Percentiles rank a stretch among this genome's conserved stretches.
phyloP scores from a whole-genome alignment of 2,113 vertebrate genomes.

The Phrynosoma blainvillii region DNA sequence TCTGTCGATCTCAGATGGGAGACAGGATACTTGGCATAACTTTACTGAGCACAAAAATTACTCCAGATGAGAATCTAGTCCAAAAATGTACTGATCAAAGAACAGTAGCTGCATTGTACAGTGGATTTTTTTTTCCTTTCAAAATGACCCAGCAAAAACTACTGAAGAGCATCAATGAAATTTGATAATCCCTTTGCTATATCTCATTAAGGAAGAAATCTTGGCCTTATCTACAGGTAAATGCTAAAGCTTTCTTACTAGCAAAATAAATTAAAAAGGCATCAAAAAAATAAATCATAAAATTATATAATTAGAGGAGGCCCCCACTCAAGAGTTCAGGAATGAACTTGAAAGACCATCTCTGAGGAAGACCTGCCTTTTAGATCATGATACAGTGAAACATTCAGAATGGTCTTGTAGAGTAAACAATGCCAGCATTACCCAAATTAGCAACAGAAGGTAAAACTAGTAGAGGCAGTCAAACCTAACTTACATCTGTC shows the following conservation, averaged over 20 bases:
- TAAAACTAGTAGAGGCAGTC: conserved; percentile 4
- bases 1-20: not conserved
- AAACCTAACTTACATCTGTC: not conserved
- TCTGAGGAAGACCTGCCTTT: not conserved
- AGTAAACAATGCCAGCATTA: not conserved
- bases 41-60: not conserved
- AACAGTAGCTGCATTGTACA: conserved; percentile 12
- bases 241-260: not conserved
- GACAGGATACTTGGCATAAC: not conserved
- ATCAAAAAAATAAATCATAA: conserved; percentile 20
- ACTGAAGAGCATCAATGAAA: not conserved
- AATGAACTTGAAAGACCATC: conserved; percentile 5
- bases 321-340: not conserved
- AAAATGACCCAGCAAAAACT: not conserved
- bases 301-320: not conserved
- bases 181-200: conserved; percentile 4
- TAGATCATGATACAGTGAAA: not conserved
- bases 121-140: conserved; percentile 9
- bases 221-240: not conserved
- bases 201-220: conserved; percentile 15
- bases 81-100: conserved; percentile 9
- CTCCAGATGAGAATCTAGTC: not conserved
- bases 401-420: not conserved
- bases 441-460: conserved; percentile 25
- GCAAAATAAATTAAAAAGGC: conserved; percentile 1